Base-by-base conservation (phyloP, 2,888 invertebrate species). In the Leuctra nigra region DNA sequence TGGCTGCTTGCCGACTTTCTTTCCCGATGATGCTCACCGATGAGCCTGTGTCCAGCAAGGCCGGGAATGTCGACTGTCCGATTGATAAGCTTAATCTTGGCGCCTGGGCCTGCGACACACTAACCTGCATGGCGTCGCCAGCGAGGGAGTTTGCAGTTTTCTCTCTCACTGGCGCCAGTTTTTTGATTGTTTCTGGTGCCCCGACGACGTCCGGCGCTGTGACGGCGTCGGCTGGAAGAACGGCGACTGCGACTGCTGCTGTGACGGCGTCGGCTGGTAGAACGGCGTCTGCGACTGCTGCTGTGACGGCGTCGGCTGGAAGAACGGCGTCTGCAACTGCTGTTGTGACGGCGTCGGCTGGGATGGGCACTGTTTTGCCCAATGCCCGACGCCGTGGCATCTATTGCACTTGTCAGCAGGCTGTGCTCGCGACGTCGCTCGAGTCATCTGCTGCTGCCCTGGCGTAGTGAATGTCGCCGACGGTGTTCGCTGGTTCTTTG, bases 1-100 rank as follows among this genome's bases (percentile, higher is more conserved):
- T 25, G 11, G 33, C 24, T 6, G 23, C 24, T 14, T 24, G 23
- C 9, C 11, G 20, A n/a, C n/a, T n/a, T n/a, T n/a, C n/a, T n/a
- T n/a, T n/a, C n/a, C n/a, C n/a, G n/a, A n/a, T n/a, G n/a, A n/a
- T n/a, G n/a, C n/a, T n/a, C n/a, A n/a, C n/a, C n/a, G n/a, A n/a
- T n/a, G n/a, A n/a, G n/a, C n/a, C 60, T 3, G 58, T 50, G 39
- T 60, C 60, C 4, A 60, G 33, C 22, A 60, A 53, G 2, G 60
- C 60, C 36, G 14, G 14, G 13, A 36, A 11, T n/a, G 36, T 36
- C n/a, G n/a, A 14, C 13, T 36, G n/a, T 4, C 36, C 36, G 14
- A 36, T 36, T 13, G 36, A 36, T 4, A 36, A 13, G 36, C n/a
- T 14, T 13, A 36, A 14, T n/a, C 13, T 13, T 13, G 36, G 36